Evolutionary conservation across 2,888 invertebrate genomes (phyloP).

Genomic region (Pharmacophagus antenor): DNA sequence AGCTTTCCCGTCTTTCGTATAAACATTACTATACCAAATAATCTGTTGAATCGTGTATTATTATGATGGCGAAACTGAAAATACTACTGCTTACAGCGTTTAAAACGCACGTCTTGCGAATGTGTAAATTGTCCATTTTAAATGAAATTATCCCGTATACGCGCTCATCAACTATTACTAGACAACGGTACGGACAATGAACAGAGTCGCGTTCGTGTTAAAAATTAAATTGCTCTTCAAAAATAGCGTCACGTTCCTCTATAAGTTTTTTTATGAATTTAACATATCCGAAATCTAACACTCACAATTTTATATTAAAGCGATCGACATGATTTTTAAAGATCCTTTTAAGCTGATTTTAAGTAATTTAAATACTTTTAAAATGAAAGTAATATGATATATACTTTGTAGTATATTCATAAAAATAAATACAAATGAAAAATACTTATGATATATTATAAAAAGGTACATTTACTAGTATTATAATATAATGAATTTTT

Average conservation of each 20-base stretch:
- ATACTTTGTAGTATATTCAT: too few species aligned
- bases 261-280: constrained; percentile 4
- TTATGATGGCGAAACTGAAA: too few species aligned
- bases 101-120: constrained; percentile 7
- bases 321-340: neutral
- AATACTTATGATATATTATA: too few species aligned
- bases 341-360: too few species aligned
- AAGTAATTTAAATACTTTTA: too few species aligned
- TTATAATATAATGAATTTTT: too few species aligned
- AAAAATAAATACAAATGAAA: too few species aligned
- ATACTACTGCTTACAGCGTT: neutral
- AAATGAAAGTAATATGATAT: too few species aligned
- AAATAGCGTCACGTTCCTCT: neutral
- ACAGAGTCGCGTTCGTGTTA: constrained; percentile 4
- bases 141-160: constrained; percentile 20
- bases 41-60: too few species aligned
- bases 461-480: too few species aligned
- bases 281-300: neutral
- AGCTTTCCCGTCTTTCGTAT: too few species aligned
- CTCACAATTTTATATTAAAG: neutral
- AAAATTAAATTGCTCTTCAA: constrained; percentile 15
- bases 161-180: constrained; percentile 19
- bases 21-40: too few species aligned
- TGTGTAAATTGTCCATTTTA: constrained; percentile 14
- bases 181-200: constrained; percentile 13